Evolutionary conservation across 2,797 vertebrate species (phyloP), one percentile per base, ranked within the genome.

Genomic region (Galagoides demidoff): DNA sequence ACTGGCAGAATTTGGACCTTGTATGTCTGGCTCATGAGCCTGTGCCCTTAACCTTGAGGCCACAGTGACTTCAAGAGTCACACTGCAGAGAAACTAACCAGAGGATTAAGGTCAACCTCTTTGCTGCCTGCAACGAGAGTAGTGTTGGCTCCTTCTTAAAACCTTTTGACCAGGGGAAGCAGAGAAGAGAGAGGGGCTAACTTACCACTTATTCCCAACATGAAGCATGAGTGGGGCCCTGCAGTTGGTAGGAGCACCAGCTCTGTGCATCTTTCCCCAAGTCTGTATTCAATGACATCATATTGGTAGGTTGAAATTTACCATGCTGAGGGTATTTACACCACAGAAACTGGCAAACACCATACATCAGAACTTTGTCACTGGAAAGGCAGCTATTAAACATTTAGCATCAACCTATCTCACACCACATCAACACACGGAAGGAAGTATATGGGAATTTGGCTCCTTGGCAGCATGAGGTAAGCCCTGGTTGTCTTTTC

Each of bases 291-390:
- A 70, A 76, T 29, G 90, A 92, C 91, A 61, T 83, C 61, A 14
- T 55, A 29, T 77, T 92, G 55, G 86, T 63, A 73, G 84, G 55
- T 64, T 91, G 91, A 94, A 89, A 92, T 85, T 31, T 17, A 20
- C 76, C 22, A 3, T 2, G 17, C 68, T 89, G 74, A 89, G 87
- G 89, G n/a, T 77, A 82, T 96, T 97, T 89, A 96, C 77, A 96
- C 89, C 87, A 68, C 43, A 34, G 94, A 84, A 90, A 95, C 64
- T 74, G 93, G 96, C 63, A 84, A 78, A 92, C 79, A 89, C 70
- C 68, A 14, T 14, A 77, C 64, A 45, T 78, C 55, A 73, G 88
- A 89, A 85, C 85, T 66, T 93, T 85, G 61, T 37, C 31, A 17
- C 64, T 55, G 37, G 79, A 73, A 17, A 95, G 71, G n/a, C 77